Conservation (phyloP, 2,113 vertebrate genomes). For the Rhabdornis inornatus region DNA sequence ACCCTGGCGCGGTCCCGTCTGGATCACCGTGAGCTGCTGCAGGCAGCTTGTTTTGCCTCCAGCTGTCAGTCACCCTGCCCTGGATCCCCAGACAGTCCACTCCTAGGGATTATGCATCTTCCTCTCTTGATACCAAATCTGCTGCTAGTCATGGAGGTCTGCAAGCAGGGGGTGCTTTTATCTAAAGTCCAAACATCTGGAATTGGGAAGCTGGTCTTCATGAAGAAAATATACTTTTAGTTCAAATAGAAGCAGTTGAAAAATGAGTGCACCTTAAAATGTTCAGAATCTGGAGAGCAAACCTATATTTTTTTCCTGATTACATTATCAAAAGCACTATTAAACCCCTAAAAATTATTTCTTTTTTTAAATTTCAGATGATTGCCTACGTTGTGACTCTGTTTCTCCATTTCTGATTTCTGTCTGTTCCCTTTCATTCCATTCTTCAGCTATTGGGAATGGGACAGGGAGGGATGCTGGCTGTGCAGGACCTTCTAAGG, state of each 20-base stretch:
- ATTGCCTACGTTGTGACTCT: not conserved
- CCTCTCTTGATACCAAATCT: not conserved
- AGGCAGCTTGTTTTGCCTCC: not conserved
- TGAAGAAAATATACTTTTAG: not conserved
- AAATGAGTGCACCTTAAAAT: not conserved
- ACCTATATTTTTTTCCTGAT: not conserved
- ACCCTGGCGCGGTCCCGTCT: accelerated
- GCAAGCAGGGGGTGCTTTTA: not conserved
- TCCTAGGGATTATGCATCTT: not conserved
- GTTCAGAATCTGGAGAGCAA: not conserved
- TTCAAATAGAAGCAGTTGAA: not conserved
- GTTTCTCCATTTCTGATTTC: not conserved
- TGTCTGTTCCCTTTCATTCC: not conserved
- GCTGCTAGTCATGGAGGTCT: not conserved
- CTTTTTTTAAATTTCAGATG: not conserved
- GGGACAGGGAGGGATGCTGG: not conserved
- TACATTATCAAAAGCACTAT: not conserved
- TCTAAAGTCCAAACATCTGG: not conserved
- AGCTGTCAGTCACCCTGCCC: not conserved
- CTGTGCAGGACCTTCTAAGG: not conserved
- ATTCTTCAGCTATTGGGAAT: not conserved
- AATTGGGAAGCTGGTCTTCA: not conserved
- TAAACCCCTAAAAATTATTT: not conserved
- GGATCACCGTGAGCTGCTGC: not conserved
- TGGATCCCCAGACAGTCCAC: not conserved